phyloP scores from a whole-genome alignment of 1,140 invertebrate genomes.

The Leptoteleia sp. region DNA sequence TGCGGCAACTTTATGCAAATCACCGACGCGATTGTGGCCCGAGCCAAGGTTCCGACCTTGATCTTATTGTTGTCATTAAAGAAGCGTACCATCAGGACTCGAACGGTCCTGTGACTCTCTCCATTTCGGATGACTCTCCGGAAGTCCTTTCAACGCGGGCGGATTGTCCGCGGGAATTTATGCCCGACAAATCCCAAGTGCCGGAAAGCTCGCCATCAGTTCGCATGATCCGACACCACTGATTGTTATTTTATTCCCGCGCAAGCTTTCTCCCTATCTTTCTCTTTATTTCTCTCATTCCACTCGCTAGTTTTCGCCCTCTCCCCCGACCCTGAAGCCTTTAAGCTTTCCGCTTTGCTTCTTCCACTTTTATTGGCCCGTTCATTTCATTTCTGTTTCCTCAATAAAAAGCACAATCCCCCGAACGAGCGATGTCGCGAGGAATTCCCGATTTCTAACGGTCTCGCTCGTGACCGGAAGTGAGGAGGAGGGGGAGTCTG shows the following conservation, averaged over 20 bases:
- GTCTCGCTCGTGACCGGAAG: constrained; percentile 50
- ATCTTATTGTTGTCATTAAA: constrained; percentile 51
- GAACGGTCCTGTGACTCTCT: background rate
- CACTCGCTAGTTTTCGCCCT: background rate
- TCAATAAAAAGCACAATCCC: too few species aligned
- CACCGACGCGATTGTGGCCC: background rate
- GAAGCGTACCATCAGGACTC: constrained; percentile 1
- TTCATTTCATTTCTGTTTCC: too few species aligned
- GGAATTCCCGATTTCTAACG: constrained; percentile 49
- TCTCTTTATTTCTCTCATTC: background rate
- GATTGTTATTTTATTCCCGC: constrained; percentile 54
- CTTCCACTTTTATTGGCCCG: too few species aligned
- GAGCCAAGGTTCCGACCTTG: constrained; percentile 50
- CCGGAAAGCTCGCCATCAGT: constrained; percentile 36
- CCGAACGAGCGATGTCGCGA: constrained; percentile 28
- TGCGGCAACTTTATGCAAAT: constrained; percentile 4
- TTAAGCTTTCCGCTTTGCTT: too few species aligned
- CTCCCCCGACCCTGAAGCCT: background rate
- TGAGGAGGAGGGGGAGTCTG: constrained; percentile 36
- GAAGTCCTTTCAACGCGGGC: constrained; percentile 9
- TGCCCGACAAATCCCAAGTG: constrained; percentile 15
- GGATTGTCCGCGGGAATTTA: constrained; percentile 29
- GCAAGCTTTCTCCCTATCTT: background rate
- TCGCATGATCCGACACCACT: constrained; percentile 37
- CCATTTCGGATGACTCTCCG: background rate